These are phyloP conservation scores for Hippopotamyrus pictus DNA, from an alignment of 2,797 vertebrate species.

Conservation along the genomic window DNA sequence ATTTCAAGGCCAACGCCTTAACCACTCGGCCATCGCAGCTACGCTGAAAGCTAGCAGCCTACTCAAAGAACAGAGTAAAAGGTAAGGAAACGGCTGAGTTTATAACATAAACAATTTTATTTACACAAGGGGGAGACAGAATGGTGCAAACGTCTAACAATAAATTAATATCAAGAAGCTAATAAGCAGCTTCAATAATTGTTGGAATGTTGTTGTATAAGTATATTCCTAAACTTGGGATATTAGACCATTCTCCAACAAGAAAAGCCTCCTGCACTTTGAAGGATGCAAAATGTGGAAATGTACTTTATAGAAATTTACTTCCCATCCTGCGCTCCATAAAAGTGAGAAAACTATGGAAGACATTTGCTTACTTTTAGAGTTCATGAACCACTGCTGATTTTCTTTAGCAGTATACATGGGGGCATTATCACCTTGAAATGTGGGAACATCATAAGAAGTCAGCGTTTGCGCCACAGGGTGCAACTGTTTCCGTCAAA, in stretches of 20 bases:
- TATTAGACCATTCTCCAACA: neutral
- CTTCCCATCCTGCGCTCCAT: neutral
- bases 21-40: neutral
- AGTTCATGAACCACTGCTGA: neutral
- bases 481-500: neutral
- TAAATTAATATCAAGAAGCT: neutral
- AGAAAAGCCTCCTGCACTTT: neutral
- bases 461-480: neutral
- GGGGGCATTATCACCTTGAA: neutral
- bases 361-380: neutral
- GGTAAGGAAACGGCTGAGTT: neutral
- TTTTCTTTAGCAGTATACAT: neutral
- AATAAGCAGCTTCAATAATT: neutral
- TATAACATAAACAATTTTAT: neutral
- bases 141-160: neutral
- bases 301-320: no score
- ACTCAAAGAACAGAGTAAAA: neutral
- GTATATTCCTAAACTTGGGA: neutral
- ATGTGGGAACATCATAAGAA: neutral
- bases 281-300: neutral
- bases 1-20: neutral
- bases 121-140: neutral
- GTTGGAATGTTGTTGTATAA: neutral
- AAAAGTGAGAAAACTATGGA: neutral
- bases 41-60: rapidly evolving